These are phyloP conservation scores for Procambarus clarkii DNA, from an alignment of 1,140 invertebrate species.

Conservation along the genomic window DNA sequence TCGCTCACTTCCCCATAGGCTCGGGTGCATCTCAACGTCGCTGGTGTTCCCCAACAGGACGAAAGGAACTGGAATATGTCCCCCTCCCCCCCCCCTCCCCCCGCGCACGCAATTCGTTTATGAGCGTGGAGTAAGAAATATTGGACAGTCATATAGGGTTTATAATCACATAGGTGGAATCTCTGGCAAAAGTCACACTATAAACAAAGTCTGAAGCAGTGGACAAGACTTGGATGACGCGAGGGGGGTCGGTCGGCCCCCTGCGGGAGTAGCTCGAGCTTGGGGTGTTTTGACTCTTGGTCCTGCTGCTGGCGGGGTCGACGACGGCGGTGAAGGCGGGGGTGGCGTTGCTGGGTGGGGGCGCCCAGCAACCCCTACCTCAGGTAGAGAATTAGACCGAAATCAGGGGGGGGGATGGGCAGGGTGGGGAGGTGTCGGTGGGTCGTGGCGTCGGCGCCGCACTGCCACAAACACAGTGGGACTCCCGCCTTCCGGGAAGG, in stretches of 20 bases:
- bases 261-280: background rate
- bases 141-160: constrained; percentile 63
- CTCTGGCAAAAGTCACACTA: constrained; percentile 63
- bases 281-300: background rate
- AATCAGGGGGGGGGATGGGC: background rate
- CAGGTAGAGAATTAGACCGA: constrained; percentile 25
- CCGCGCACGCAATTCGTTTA: constrained; percentile 49
- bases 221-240: constrained; percentile 28
- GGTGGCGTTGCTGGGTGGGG: background rate
- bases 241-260: background rate
- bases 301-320: background rate
- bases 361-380: background rate
- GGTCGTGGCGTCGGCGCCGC: background rate
- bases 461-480: too few relatives aligned
- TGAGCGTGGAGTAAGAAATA: constrained; percentile 57
- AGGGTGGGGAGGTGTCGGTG: constrained; percentile 15
- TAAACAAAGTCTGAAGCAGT: constrained; percentile 55
- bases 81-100: background rate
- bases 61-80: constrained; percentile 42
- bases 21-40: constrained; percentile 33
- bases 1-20: constrained; percentile 49
- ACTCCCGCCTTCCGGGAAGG: too few relatives aligned
- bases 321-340: background rate
- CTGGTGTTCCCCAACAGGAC: constrained; percentile 13
- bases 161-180: constrained; percentile 65